A percentile compares a stretch with the other conserved stretches of the same genome.
Evolutionary conservation across 2,888 invertebrate species (phyloP).

Genomic region (Piscicola geometra): DNA sequence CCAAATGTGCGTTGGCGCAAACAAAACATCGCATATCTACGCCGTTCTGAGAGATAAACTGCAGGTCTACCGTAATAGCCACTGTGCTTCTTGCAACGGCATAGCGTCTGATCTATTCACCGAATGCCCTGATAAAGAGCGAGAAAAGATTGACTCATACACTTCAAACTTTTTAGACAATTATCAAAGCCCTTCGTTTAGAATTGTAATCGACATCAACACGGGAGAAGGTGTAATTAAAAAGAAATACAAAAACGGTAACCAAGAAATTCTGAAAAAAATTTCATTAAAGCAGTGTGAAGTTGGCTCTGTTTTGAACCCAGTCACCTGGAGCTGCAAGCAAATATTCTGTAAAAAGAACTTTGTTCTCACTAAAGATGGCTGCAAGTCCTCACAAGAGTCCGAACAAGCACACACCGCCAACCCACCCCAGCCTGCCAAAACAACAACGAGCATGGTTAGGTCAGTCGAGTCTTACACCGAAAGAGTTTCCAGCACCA

Average conservation of each 20-base stretch:
- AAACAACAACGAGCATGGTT: background rate
- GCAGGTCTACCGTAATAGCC: constrained; percentile 45
- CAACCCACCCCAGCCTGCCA: too few relatives aligned
- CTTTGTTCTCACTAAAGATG: constrained; percentile 9
- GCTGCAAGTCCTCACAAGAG: background rate
- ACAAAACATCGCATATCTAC: constrained; percentile 32
- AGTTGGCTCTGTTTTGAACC: constrained; percentile 42
- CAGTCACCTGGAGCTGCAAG: constrained; percentile 40
- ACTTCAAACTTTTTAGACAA: background rate
- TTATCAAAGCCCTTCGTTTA: constrained; percentile 1
- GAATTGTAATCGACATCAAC: constrained; percentile 22
- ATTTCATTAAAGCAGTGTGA: constrained; percentile 34
- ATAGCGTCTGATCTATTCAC: constrained; percentile 32
- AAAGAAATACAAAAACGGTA: background rate
- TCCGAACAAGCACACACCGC: background rate
- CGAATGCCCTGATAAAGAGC: constrained; percentile 41
- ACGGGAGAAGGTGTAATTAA: background rate
- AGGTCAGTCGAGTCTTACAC: background rate
- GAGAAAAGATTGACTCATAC: background rate
- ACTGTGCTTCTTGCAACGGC: constrained; percentile 48
- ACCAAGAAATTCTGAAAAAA: background rate
- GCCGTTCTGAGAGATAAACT: constrained; percentile 16
- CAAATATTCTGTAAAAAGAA: constrained; percentile 37
- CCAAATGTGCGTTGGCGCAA: constrained; percentile 41
- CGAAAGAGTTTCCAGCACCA: background rate